Base-by-base conservation (phyloP, 2,888 invertebrate genomes). In the Cheilosia vulpina region DNA sequence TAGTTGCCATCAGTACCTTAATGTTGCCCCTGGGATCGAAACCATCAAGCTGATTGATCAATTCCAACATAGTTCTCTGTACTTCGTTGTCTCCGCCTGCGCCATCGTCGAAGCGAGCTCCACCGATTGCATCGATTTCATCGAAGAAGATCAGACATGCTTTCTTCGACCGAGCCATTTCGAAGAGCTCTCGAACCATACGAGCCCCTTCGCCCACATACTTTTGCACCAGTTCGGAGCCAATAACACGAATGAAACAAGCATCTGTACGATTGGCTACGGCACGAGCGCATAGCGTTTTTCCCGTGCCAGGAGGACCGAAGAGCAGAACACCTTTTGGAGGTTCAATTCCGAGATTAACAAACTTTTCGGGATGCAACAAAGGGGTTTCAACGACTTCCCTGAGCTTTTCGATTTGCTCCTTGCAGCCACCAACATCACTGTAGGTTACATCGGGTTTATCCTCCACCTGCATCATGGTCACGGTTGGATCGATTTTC, bases 401-500 rank as follows among this genome's bases (percentile, higher is more conserved):
- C 87, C 99, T 93, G 9, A 99, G 93, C 92, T 99, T 99, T 89
- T 99, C 99, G 88, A 99, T 99, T 93, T 99, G 99, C 91, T 99
- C 99, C 93, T 99, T 99, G 92, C 99, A 99, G 1, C 99, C 99
- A 87, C 99, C 99, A 0, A 99, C 98, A 93, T 99, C 99, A 89
- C 98, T 98, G 93, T 99, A 99, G 0, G 99, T 99, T 0, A 99
- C 99, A 92, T 99, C 99, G 0, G 99, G 99, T 90, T 99, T 99
- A 92, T 99, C 99, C 93, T 99, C 99, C 0, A 99, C 98, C 93
- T 99, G 99, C 99, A 99, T 99, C 99, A 99, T 99, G 1, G 99
- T 99, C 0, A 99, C 99, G 0, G 99, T 98, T 0, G 99, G 99
- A 93, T 99, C 99, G 89, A 99, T 99, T 94, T 99, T 99, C 0